Conservation (phyloP, 2,888 invertebrate genomes). For the Scaptomyza reducta region DNA sequence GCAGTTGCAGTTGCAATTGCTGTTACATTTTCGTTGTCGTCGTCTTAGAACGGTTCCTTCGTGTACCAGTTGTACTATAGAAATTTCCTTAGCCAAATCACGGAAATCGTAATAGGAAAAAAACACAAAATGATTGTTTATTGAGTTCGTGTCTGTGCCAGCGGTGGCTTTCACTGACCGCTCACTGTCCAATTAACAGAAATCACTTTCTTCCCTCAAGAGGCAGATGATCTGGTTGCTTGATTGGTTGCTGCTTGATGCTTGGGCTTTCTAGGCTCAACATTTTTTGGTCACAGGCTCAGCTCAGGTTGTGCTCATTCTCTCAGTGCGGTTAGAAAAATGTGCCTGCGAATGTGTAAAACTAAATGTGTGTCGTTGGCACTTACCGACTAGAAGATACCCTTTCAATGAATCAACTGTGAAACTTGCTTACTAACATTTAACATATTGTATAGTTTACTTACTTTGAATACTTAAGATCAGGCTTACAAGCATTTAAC, state of each 20-base stretch:
- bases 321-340: slow-evolving; percentile 63
- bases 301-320: slow-evolving; percentile 66
- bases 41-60: slow-evolving; percentile 36
- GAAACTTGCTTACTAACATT: not conserved
- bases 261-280: not conserved
- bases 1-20: slow-evolving; percentile 7
- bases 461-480: too few species aligned
- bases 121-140: slow-evolving; percentile 17
- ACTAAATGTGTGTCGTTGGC: not conserved
- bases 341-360: slow-evolving; percentile 50
- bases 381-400: slow-evolving; percentile 30
- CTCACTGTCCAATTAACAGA: slow-evolving; percentile 50
- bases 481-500: not conserved
- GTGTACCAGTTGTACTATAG: not conserved
- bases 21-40: slow-evolving; percentile 14
- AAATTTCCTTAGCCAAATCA: not conserved
- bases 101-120: not conserved
- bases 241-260: not conserved
- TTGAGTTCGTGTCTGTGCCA: slow-evolving; percentile 47
- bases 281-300: slow-evolving; percentile 29
- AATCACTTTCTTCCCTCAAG: slow-evolving; percentile 66
- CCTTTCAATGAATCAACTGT: slow-evolving; percentile 16
- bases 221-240: slow-evolving; percentile 44
- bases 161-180: slow-evolving; percentile 70
- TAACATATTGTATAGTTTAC: too few species aligned